Evolutionary conservation across 1,140 invertebrate species (phyloP).

Genomic region (Drosophila burlai): DNA sequence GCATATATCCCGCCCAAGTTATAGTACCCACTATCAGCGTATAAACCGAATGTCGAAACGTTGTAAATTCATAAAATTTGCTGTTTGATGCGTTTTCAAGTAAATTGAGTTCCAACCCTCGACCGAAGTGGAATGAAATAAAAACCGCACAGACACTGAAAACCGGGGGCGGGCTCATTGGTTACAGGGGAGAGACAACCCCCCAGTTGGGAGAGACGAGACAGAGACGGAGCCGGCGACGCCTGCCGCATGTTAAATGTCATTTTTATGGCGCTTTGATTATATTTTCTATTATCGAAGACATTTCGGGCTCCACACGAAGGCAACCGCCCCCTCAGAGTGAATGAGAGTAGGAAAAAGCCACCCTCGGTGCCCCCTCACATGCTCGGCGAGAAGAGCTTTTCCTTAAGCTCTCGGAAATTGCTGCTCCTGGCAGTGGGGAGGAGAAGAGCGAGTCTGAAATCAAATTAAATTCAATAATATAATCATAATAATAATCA

Average conservation of each 20-base stretch:
- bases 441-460: conserved; percentile 34
- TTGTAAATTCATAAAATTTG: conserved; percentile 84
- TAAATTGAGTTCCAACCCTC: conserved; percentile 83
- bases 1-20: background rate
- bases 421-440: conserved; percentile 1
- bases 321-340: conserved; percentile 38
- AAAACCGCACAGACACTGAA: conserved; percentile 70
- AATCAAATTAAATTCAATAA: conserved; percentile 83
- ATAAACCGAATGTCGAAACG: conserved; percentile 66
- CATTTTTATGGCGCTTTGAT: conserved; percentile 83
- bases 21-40: conserved; percentile 10
- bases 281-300: conserved; percentile 84
- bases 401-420: conserved; percentile 60
- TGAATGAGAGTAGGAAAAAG: conserved; percentile 21
- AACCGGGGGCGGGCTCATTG: conserved; percentile 21
- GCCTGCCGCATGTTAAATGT: conserved; percentile 82
- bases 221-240: conserved; percentile 67
- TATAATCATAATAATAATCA: conserved; percentile 79
- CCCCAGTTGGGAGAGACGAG: conserved; percentile 12
- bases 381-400: conserved; percentile 50
- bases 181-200: conserved; percentile 5
- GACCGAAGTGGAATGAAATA: conserved; percentile 81
- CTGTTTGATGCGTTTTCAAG: conserved; percentile 83
- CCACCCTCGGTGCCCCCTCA: conserved; percentile 7
- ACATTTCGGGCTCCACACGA: conserved; percentile 68